phyloP scores from a whole-genome alignment of 2,113 vertebrate species.

The Salvelinus sp. region DNA sequence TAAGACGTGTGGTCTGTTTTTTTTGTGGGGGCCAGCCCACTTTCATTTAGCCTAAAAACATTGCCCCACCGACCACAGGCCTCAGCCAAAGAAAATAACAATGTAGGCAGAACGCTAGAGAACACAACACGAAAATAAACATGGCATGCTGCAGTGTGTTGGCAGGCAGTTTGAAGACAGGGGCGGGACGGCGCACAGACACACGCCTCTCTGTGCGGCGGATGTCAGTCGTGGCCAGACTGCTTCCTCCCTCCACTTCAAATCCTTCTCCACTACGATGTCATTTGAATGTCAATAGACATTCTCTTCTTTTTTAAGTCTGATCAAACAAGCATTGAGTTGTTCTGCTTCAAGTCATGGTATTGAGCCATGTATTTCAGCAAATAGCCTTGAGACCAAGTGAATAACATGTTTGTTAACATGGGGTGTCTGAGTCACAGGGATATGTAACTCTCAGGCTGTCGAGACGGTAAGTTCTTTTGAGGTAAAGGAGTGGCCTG shows the following conservation, averaged over 20 bases:
- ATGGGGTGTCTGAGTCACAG: background rate
- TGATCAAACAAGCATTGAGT: background rate
- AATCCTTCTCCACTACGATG: background rate
- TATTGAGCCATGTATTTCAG: background rate
- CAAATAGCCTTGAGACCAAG: background rate
- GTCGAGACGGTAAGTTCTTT: background rate
- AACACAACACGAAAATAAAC: constrained; percentile 47
- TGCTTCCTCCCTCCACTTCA: background rate
- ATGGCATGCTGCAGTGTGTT: constrained; percentile 13
- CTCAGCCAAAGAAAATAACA: constrained; percentile 60
- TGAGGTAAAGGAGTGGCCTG: background rate
- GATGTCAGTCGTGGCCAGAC: background rate
- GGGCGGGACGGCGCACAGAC: constrained; percentile 10
- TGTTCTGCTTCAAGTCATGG: background rate
- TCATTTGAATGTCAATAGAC: background rate
- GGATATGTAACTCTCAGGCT: background rate
- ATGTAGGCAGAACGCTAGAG: constrained; percentile 43
- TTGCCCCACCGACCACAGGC: constrained; percentile 53
- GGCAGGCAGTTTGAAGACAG: constrained; percentile 9
- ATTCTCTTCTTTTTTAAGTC: background rate
- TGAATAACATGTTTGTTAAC: background rate
- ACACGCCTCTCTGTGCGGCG: background rate
- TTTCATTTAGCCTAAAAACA: constrained; percentile 44
- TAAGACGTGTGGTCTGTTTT: constrained; percentile 33
- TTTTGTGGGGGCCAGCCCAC: constrained; percentile 23